Conservation (phyloP, 2,888 invertebrate species). For the Lithosia quadra region DNA sequence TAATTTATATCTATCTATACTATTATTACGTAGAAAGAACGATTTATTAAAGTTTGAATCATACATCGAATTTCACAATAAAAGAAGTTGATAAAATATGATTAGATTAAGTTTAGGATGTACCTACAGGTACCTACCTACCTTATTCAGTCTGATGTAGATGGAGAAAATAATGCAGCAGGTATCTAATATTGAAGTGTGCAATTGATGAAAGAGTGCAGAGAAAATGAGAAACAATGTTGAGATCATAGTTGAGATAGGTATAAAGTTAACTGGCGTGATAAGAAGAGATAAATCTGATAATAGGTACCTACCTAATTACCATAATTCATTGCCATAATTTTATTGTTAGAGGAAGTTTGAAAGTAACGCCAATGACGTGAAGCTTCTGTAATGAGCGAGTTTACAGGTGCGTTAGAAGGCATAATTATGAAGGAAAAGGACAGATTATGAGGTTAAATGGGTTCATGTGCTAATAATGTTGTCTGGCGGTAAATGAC, state of each 20-base stretch:
- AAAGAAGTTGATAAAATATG: not conserved
- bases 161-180: too few species aligned
- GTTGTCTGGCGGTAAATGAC: too few species aligned
- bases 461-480: not conserved
- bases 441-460: not conserved
- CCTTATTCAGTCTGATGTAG: too few species aligned
- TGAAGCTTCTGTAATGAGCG: not conserved
- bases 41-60: not conserved
- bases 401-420: not conserved
- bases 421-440: not conserved
- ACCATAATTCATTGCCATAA: too few species aligned
- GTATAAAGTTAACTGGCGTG: not conserved
- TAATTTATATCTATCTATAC: not conserved
- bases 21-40: not conserved
- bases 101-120: not conserved
- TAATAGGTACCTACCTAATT: too few species aligned
- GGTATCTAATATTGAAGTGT: not conserved
- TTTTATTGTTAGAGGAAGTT: constrained; percentile 1
- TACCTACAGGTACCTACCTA: too few species aligned
- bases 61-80: not conserved
- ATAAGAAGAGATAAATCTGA: not conserved
- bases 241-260: not conserved
- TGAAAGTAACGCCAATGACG: not conserved
- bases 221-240: not conserved
- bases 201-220: not conserved